Conservation (phyloP, 2,113 vertebrate genomes). For the Elanoides forficatus region DNA sequence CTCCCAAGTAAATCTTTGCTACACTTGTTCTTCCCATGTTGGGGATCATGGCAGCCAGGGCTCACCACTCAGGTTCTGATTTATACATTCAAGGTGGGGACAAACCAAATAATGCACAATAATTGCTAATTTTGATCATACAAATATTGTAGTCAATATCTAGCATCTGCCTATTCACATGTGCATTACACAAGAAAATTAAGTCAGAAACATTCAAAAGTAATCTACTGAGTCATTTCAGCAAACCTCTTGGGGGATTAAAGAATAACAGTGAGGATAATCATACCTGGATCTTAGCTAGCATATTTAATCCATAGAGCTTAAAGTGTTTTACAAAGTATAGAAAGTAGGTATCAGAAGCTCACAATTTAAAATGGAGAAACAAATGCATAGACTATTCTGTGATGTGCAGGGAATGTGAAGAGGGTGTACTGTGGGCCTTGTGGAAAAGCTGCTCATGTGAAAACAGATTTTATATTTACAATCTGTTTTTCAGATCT, state of each 20-base stretch:
- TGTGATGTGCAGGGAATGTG: background rate
- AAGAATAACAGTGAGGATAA: background rate
- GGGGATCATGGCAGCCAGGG: background rate
- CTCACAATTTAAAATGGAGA: background rate
- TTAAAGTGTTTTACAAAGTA: background rate
- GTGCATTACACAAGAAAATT: background rate
- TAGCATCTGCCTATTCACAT: background rate
- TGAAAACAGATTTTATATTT: background rate
- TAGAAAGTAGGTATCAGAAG: background rate
- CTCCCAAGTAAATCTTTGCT: background rate
- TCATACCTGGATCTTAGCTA: background rate
- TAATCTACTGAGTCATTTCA: background rate
- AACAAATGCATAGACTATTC: background rate
- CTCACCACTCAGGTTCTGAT: background rate
- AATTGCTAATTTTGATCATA: background rate
- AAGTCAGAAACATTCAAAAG: background rate
- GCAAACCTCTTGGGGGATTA: background rate
- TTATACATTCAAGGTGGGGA: background rate
- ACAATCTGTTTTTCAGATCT: background rate
- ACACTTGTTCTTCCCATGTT: accelerated
- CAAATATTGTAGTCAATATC: background rate
- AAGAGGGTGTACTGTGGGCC: background rate
- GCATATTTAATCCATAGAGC: background rate
- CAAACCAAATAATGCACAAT: background rate
- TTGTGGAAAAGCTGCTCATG: background rate